Conservation (phyloP, 2,888 invertebrate genomes). For the Leptopilina syphax region DNA sequence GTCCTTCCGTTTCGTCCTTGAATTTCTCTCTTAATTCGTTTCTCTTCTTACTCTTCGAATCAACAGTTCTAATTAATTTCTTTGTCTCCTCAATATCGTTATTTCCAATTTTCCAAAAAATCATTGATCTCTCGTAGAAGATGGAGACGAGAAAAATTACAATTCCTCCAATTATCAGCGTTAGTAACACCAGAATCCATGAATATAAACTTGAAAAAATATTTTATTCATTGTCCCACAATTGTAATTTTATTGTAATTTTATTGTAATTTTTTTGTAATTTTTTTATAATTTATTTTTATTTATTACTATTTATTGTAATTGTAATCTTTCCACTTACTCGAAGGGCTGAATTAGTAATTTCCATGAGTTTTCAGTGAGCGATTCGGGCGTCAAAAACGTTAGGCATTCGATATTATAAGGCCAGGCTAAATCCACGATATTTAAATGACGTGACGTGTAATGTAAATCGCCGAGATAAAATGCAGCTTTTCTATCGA, state of each 20-base stretch:
- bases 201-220: slow-evolving; percentile 74
- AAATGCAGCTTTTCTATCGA: slow-evolving; percentile 83
- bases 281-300: background rate
- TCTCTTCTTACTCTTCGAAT: slow-evolving; percentile 43
- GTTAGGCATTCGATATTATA: slow-evolving; percentile 91
- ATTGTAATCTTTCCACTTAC: slow-evolving; percentile 75
- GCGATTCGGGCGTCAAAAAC: slow-evolving; percentile 89
- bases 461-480: slow-evolving; percentile 89
- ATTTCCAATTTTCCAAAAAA: slow-evolving; percentile 46
- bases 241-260: background rate
- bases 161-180: slow-evolving; percentile 82
- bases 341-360: slow-evolving; percentile 88
- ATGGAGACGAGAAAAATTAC: slow-evolving; percentile 83
- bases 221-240: too few relatives aligned
- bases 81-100: slow-evolving; percentile 32
- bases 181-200: slow-evolving; percentile 86
- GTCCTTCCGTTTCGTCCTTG: slow-evolving; percentile 75
- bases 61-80: slow-evolving; percentile 10
- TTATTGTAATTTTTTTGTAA: background rate
- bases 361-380: slow-evolving; percentile 90
- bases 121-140: slow-evolving; percentile 77
- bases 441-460: slow-evolving; percentile 82
- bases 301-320: too few relatives aligned
- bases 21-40: slow-evolving; percentile 27
- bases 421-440: slow-evolving; percentile 86